Conservation (phyloP, 2,888 invertebrate species). For the Dicycla oo region DNA sequence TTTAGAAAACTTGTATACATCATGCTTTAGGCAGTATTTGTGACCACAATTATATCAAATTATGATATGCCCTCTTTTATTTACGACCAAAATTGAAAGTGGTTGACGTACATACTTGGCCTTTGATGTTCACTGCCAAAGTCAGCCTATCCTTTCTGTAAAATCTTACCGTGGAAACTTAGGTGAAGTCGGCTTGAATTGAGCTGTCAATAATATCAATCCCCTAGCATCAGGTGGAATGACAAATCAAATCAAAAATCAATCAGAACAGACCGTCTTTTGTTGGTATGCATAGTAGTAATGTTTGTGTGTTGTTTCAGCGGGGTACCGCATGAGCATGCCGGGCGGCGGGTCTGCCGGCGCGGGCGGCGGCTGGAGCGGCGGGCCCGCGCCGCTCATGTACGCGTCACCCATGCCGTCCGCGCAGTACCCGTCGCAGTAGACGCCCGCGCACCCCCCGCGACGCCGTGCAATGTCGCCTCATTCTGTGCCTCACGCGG, state of each 20-base stretch:
- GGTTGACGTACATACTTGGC: not conserved
- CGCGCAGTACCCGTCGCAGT: constrained; percentile 96
- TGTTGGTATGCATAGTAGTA: not conserved
- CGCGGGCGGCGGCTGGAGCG: constrained; percentile 86
- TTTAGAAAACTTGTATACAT: not conserved
- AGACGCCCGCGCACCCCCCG: constrained; percentile 78
- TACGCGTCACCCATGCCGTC: constrained; percentile 96
- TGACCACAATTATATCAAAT: not conserved
- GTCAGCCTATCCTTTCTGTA: not conserved
- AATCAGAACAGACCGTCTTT: not conserved
- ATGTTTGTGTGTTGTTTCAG: constrained; percentile 70
- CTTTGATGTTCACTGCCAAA: not conserved
- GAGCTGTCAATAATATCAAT: too few species aligned
- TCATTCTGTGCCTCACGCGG: constrained; percentile 59
- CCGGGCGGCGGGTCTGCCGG: constrained; percentile 76
- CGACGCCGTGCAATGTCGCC: constrained; percentile 58
- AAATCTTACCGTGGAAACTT: not conserved
- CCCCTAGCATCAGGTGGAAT: not conserved
- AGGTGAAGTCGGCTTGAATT: too few species aligned
- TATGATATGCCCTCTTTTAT: too few species aligned
- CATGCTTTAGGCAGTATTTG: not conserved
- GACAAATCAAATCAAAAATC: too few species aligned
- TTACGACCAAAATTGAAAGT: too few species aligned
- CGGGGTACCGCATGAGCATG: constrained; percentile 92
- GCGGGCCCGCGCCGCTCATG: constrained; percentile 92